phyloP scores from a whole-genome alignment of 2,113 vertebrate genomes.

The Callorhinus ursinus region DNA sequence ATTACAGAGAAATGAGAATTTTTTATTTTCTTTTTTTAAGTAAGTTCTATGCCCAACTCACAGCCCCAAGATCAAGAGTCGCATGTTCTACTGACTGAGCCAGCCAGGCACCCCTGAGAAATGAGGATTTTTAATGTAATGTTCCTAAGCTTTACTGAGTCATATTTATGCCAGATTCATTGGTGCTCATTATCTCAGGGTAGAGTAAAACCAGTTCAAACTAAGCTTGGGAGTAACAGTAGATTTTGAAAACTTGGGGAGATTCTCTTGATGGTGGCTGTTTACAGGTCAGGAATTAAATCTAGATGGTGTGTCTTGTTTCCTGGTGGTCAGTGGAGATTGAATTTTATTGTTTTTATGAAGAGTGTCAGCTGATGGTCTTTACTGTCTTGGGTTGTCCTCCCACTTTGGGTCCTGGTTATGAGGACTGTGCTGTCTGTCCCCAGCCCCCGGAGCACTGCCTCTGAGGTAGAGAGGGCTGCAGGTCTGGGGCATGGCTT shows the following conservation, averaged over 20 bases:
- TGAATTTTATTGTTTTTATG: neutral
- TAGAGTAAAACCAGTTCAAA: neutral
- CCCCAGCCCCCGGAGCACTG: accelerated
- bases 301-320: neutral
- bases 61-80: neutral
- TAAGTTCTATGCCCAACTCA: neutral
- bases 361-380: neutral
- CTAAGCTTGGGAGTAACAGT: neutral
- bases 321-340: neutral
- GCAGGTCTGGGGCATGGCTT: no score
- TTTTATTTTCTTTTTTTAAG: neutral
- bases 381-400: accelerated
- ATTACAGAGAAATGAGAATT: neutral
- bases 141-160: neutral
- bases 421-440: neutral
- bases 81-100: neutral
- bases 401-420: accelerated
- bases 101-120: neutral
- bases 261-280: neutral
- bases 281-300: neutral
- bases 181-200: neutral
- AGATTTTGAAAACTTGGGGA: neutral
- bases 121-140: neutral
- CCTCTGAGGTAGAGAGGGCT: neutral
- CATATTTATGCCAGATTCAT: neutral